Conservation (phyloP, 30 jellyfish, hydroid and myxozoan species). For the Cassiopea xamachana region DNA sequence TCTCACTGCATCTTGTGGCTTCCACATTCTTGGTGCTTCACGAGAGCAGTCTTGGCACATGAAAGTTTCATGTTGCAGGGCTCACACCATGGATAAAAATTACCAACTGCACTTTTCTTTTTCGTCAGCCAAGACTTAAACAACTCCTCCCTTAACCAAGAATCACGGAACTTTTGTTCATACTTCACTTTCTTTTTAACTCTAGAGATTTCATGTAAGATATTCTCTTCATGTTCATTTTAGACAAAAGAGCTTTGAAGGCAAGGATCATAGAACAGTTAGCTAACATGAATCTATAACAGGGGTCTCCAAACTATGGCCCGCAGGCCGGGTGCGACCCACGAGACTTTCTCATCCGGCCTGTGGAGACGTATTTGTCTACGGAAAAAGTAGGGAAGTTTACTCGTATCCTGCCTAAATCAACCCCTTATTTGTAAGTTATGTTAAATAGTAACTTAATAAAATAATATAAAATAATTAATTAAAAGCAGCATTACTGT, state of each 20-base stretch:
- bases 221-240: constrained; percentile 5
- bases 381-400: no score
- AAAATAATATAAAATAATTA: no score
- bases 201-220: neutral
- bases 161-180: constrained; percentile 36
- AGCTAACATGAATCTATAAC: neutral
- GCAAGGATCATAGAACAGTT: neutral
- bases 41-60: constrained; percentile 61
- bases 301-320: no score
- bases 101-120: neutral
- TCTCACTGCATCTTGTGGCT: constrained; percentile 33
- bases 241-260: neutral
- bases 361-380: no score
- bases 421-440: no score
- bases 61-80: neutral
- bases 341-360: no score
- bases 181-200: constrained; percentile 14
- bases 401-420: no score
- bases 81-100: constrained; percentile 49
- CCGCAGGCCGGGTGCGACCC: no score
- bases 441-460: no score
- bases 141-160: constrained; percentile 12
- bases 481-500: no score
- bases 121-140: constrained; percentile 30
- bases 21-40: constrained; percentile 40